Conservation (phyloP, 2,113 vertebrate species). For the Anhinga rufa region DNA sequence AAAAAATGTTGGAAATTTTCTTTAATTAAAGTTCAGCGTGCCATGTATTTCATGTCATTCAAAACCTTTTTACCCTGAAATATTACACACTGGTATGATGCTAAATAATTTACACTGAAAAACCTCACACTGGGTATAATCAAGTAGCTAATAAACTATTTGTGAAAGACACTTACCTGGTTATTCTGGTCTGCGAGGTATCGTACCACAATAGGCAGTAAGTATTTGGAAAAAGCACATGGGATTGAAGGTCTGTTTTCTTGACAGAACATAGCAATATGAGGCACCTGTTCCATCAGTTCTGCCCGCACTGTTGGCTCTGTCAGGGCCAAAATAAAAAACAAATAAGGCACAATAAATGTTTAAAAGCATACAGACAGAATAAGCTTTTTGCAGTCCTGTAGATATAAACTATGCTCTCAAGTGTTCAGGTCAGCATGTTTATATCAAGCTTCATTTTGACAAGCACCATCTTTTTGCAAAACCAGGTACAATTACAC, state of each 20-base stretch:
- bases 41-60: background rate
- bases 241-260: constrained; percentile 87
- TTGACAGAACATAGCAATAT: constrained; percentile 89
- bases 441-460: background rate
- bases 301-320: constrained; percentile 88
- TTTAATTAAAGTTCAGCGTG: background rate
- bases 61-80: background rate
- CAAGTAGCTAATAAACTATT: background rate
- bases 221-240: constrained; percentile 85
- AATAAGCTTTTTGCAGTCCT: background rate
- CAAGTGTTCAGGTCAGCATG: background rate
- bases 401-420: background rate
- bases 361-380: background rate
- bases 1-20: background rate
- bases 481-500: background rate
- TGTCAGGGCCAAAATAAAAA: constrained; percentile 38
- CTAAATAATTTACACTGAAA: background rate
- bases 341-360: background rate
- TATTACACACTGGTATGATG: background rate
- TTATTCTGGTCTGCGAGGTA: constrained; percentile 90
- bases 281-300: constrained; percentile 90
- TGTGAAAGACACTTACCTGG: constrained; percentile 71
- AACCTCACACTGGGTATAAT: background rate
- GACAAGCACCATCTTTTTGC: background rate
- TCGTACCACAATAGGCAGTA: constrained; percentile 86